Evolutionary conservation across 53 echinoderm and acorn worm genomes (phyloP).

Genomic region (Arbacia lixula): DNA sequence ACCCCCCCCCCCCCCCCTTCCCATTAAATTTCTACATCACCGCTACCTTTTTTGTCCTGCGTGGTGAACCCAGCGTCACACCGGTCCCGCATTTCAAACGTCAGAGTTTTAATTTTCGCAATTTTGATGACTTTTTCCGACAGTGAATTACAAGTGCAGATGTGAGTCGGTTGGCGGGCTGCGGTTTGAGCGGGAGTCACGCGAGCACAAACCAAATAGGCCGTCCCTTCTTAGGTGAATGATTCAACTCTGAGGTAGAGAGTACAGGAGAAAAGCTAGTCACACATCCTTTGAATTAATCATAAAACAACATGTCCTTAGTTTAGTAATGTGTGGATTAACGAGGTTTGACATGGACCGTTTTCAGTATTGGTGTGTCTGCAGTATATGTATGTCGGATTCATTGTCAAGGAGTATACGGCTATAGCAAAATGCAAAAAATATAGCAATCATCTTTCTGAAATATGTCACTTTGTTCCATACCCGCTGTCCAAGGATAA

Average conservation of each 20-base stretch:
- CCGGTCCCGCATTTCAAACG: not conserved
- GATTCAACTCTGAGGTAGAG: constrained; percentile 8
- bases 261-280: too few relatives aligned
- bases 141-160: constrained; percentile 42
- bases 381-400: too few relatives aligned
- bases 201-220: not conserved
- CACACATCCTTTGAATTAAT: too few relatives aligned
- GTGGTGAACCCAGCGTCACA: not conserved
- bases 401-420: too few relatives aligned
- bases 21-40: not conserved
- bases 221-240: constrained; percentile 34
- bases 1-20: constrained; percentile 1
- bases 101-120: constrained; percentile 16
- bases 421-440: too few relatives aligned
- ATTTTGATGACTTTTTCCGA: constrained; percentile 56
- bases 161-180: constrained; percentile 50
- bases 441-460: too few relatives aligned
- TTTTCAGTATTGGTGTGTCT: too few relatives aligned
- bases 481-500: too few relatives aligned
- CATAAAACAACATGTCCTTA: too few relatives aligned
- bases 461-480: too few relatives aligned
- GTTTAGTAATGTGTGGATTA: too few relatives aligned
- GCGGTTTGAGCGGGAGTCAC: constrained; percentile 33
- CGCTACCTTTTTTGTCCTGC: not conserved
- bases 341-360: too few relatives aligned